Evolutionary conservation across 2,113 vertebrate species (phyloP).

Genomic region (Nothocercus julius): DNA sequence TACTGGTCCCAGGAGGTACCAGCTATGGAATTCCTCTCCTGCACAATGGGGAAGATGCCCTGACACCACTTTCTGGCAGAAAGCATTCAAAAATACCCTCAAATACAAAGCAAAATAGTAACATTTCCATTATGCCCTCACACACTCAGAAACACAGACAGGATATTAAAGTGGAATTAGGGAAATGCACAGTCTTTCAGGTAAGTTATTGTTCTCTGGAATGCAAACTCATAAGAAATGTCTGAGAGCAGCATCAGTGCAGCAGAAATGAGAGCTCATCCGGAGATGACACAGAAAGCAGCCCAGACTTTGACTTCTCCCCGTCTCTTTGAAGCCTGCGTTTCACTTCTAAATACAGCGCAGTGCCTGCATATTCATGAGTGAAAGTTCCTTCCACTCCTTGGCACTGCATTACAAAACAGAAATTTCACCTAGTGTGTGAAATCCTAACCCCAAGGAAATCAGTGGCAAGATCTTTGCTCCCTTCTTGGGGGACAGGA

Average conservation of each 20-base stretch:
- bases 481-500: constrained; percentile 9
- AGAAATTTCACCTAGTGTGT: background rate
- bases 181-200: constrained; percentile 32
- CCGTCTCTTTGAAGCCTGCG: background rate
- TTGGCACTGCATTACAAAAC: background rate
- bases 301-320: background rate
- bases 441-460: constrained; percentile 19
- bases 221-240: constrained; percentile 32
- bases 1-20: constrained; percentile 19
- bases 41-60: background rate
- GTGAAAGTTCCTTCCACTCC: background rate
- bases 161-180: constrained; percentile 58
- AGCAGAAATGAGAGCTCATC: background rate
- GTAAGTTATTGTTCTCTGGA: constrained; percentile 43
- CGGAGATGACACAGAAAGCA: constrained; percentile 20
- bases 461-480: background rate
- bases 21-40: constrained; percentile 17
- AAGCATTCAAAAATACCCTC: background rate
- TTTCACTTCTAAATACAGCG: background rate
- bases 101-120: constrained; percentile 31
- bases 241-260: constrained; percentile 6
- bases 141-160: constrained; percentile 14
- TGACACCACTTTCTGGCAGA: constrained; percentile 31
- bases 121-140: constrained; percentile 28
- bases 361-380: background rate